phyloP scores from a whole-genome alignment of 2,888 invertebrate species.

The Deilephila elpenor region DNA sequence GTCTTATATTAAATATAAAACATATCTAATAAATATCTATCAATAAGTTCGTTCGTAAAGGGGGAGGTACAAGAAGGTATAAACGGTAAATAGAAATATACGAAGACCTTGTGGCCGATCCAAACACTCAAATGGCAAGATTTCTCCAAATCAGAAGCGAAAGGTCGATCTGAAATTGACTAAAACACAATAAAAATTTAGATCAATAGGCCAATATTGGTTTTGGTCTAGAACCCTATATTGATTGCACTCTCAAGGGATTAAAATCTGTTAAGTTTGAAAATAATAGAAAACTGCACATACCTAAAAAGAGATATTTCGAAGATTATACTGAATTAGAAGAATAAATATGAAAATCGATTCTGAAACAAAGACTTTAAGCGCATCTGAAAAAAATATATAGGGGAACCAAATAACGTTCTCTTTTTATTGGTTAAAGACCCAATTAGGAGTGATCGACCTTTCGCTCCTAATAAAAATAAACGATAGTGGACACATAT shows the following conservation, averaged over 20 bases:
- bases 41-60: conserved; percentile 16
- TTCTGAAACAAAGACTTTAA: too few species aligned
- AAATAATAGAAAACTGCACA: too few species aligned
- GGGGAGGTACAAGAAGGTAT: conserved; percentile 22
- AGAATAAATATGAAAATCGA: not conserved
- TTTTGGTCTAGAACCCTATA: too few species aligned
- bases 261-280: too few species aligned
- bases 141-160: conserved; percentile 1
- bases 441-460: not conserved
- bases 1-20: not conserved
- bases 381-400: too few species aligned
- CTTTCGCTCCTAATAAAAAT: conserved; percentile 51
- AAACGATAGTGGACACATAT: conserved; percentile 52
- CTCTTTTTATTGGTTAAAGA: not conserved
- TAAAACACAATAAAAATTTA: too few species aligned
- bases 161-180: not conserved
- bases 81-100: conserved; percentile 26
- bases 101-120: conserved; percentile 7
- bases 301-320: too few species aligned
- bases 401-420: not conserved
- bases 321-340: too few species aligned
- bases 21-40: conserved; percentile 23
- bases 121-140: conserved; percentile 12
- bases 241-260: too few species aligned
- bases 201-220: not conserved